Base-by-base conservation (phyloP, 2,888 invertebrate species). In the Zhuqinia jingwanae region DNA sequence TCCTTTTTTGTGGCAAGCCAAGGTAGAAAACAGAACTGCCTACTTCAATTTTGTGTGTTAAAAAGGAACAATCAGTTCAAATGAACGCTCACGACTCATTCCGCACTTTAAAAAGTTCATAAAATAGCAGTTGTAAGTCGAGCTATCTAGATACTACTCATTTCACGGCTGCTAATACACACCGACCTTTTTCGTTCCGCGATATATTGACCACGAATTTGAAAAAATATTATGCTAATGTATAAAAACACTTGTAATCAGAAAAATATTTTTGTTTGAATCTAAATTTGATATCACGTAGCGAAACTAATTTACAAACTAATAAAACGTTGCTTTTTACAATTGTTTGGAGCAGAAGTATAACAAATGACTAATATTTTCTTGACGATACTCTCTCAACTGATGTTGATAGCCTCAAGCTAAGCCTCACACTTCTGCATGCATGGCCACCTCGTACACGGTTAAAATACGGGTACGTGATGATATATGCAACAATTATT, bases 361-460 rank as follows among this genome's bases (percentile, higher is more conserved):
- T 20, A 42, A 13, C 13, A 17, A 68, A 36, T 65, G 65, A 65
- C 65, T 65, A 36, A 65, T 65, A 36, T 65, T 68, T 25, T 68
- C 47, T 22, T 68, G 20, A 10, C 42, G 1, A n/a, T 58, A 11
- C n/a, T 3, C n/a, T n/a, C n/a, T n/a, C n/a, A 5, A 17, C 42
- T 65, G 42, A 36, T 17, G 65, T 65, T 65, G 30, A 20, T 65
- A 17, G 65, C n/a, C 0, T 1, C 22, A n/a, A n/a, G n/a, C n/a
- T n/a, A n/a, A 36, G 36, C 42, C 8, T 20, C n/a, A 36, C 6
- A 10, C 42, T 17, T 20, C 42, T 10, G 5, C 17, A 36, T n/a
- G n/a, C n/a, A n/a, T n/a, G n/a, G n/a, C n/a, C n/a, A n/a, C n/a
- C n/a, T n/a, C n/a, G n/a, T n/a, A n/a, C n/a, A n/a, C n/a, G n/a